A percentile compares a stretch with the other conserved stretches of the same genome.
These are phyloP conservation scores for Lepidothrix coronata DNA, from an alignment of 2,113 vertebrate genomes.

Conservation along the genomic window DNA sequence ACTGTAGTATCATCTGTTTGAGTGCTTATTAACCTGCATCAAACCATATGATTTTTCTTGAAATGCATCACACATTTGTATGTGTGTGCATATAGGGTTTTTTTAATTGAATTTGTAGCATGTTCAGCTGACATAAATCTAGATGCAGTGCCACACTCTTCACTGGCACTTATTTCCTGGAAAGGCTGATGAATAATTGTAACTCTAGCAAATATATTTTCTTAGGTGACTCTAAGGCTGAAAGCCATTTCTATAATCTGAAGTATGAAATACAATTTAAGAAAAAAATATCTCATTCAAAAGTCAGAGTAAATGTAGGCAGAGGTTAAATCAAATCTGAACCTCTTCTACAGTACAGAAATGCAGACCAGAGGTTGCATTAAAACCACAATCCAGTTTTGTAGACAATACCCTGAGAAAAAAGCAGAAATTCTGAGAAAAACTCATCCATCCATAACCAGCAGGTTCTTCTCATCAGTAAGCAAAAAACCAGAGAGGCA, in stretches of 20 bases:
- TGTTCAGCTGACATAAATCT: neutral
- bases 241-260: neutral
- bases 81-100: neutral
- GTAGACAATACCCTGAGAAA: neutral
- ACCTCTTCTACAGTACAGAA: neutral
- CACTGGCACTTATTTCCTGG: neutral
- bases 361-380: neutral
- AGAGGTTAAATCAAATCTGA: neutral
- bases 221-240: neutral
- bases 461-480: conserved; percentile 23
- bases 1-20: neutral
- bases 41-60: neutral
- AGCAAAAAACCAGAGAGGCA: neutral
- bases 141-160: neutral
- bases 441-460: conserved; percentile 3
- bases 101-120: neutral
- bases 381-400: neutral
- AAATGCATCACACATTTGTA: neutral
- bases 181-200: neutral
- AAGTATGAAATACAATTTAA: neutral
- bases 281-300: neutral
- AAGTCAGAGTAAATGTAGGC: neutral
- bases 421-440: conserved; percentile 15
- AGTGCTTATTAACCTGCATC: neutral
- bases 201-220: neutral